Evolutionary conservation across 2,797 vertebrate genomes (phyloP), one percentile per base, ranked within the genome.

Genomic region (Gastrophryne carolinensis): DNA sequence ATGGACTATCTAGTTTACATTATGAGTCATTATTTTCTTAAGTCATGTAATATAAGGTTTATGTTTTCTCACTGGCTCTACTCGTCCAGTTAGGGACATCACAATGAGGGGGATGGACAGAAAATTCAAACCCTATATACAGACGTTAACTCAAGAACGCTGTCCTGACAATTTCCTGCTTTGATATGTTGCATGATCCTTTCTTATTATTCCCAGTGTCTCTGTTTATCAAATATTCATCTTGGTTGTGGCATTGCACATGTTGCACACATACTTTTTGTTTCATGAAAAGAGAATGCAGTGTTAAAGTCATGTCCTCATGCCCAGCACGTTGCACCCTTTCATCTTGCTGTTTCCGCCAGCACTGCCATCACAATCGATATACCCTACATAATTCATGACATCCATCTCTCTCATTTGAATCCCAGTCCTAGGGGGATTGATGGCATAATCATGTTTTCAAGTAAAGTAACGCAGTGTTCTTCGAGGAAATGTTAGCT

Each of bases 371-470:
- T 54, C 61, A 60, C 35, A 76, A 61, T 76, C 74, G 70, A 63
- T 76, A 70, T 35, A 19, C 21, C 19, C 13, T 76, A 39, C 53
- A 76, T 76, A 70, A 70, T 70, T 70, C 49, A 70, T 63, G n/a
- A 27, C 44, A 54, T 67, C 26, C 34, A 39, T 47, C 35, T 23
- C 52, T 29, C 26, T 26, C 34, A 70, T 68, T 24, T 47, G 66
- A 70, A 54, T 70, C 21, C 53, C 6, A 3, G 58, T 64, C 58
- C 66, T 57, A 30, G 44, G 49, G 32, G 66, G 66, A 76, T 64
- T 64, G 56, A 69, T 26, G 47, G 58, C 49, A 70, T 63, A 76
- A 64, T 76, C 66, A 56, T 67, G 57, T 76, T 70, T 70, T 49
- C 47, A 76, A 41, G 26, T 35, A 32, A 58, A 39, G 24, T 24